These are phyloP conservation scores for Dorcus parallelipipedus DNA, from an alignment of 2,888 invertebrate species.

Conservation along the genomic window DNA sequence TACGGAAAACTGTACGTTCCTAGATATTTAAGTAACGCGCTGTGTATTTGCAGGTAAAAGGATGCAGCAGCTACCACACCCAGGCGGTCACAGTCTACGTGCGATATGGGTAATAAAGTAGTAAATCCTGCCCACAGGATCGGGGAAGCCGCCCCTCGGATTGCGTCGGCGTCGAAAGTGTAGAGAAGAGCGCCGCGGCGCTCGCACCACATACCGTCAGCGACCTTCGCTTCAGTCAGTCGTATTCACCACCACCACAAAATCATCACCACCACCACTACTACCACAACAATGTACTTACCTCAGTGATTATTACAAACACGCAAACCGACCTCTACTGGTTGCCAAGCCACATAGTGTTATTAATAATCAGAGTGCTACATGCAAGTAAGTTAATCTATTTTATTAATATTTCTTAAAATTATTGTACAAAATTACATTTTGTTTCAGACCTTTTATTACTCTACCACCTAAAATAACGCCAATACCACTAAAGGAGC, in stretches of 20 bases:
- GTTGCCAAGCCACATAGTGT: no score
- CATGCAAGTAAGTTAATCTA: no score
- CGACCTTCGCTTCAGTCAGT: constrained; percentile 38
- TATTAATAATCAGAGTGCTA: no score
- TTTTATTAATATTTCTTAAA: no score
- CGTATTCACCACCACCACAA: constrained; percentile 16
- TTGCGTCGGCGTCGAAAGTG: constrained; percentile 48
- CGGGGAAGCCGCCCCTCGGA: constrained; percentile 45
- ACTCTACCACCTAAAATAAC: no score
- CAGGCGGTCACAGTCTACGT: constrained; percentile 53
- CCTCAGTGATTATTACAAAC: no score
- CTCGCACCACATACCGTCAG: constrained; percentile 40
- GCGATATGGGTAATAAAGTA: constrained; percentile 54
- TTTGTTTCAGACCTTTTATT: neutral
- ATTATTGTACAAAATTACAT: no score
- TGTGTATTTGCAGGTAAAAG: constrained; percentile 20
- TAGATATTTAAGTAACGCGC: constrained; percentile 23
- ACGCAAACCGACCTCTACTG: no score
- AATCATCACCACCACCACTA: neutral
- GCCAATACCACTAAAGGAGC: no score
- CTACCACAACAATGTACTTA: constrained; percentile 5
- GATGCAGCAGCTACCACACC: constrained; percentile 54
- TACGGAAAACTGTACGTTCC: constrained; percentile 26
- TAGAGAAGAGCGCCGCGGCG: constrained; percentile 43
- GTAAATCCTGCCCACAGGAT: constrained; percentile 50